Base-by-base conservation (phyloP, 2,113 vertebrate genomes). In the Paedocypris sp. region DNA sequence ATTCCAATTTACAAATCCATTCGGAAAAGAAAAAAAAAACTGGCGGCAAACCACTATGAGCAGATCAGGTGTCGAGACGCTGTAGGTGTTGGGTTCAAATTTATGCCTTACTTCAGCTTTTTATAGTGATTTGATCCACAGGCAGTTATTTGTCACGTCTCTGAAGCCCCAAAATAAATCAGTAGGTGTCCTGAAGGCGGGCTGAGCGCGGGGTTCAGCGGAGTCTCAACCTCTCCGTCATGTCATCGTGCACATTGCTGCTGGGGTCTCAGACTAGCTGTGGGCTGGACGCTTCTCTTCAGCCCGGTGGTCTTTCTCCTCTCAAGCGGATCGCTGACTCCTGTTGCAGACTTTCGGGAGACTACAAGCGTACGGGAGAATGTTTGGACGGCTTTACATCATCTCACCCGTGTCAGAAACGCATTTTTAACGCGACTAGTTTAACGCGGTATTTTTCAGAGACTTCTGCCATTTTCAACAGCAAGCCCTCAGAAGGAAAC, bases 71-170 rank as follows among this genome's bases (percentile, higher is more conserved):
- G 64, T 72, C 49, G 64, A 73, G 74, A 67, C 6, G 49, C 53
- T 73, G 71, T 79, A 66, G 60, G 80, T 81, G 76, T 85, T 75
- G 2, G 71, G 66, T 81, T 80, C 80, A 81, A 65, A 81, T 87
- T 79, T 80, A 81, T 82, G 77, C 73, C 80, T 82, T 66, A 77
- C 70, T 81, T 85, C 77, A 82, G 79, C 82, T 77, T 82, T 82
- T 84, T 78, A 80, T 85, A 81, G 83, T 75, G 79, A 86, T 84
- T 79, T 78, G 82, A 87, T 86, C 79, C 80, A 80, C 73, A 64
- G 72, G 71, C 73, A 84, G 81, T 79, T 82, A 85, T 85, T 84
- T 80, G 77, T 85, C 82, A 83, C 82, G 71, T 81, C 83, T 82
- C 74, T 77, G 79, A 77, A 81, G 18, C 73, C 77, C 83, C 60